A percentile compares a stretch with the other conserved stretches of the same genome.
Evolutionary conservation across 2,113 vertebrate genomes (phyloP).

Genomic region (Ivindomyrus marchei): DNA sequence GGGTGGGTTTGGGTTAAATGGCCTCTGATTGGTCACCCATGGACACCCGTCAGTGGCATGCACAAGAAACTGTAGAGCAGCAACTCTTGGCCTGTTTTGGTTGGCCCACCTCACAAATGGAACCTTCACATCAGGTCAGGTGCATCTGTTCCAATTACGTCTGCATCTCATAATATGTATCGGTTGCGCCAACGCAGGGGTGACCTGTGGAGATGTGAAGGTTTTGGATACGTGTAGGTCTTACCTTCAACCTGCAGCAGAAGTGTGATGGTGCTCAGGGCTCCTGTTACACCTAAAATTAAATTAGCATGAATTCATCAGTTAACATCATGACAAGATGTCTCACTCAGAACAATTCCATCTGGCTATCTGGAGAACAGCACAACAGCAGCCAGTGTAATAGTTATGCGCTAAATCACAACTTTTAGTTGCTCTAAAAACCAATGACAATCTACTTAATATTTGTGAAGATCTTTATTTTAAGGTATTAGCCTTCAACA

Average conservation of each 20-base stretch:
- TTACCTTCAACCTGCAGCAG: conserved; percentile 36
- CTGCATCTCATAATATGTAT: conserved; percentile 53
- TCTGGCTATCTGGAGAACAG: not conserved
- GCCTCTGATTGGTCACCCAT: not conserved
- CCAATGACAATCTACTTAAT: not conserved
- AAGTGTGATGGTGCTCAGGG: conserved; percentile 9
- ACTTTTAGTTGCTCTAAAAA: not conserved
- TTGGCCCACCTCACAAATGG: not conserved
- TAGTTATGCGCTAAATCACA: not conserved
- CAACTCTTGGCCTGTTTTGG: not conserved
- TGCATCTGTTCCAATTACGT: conserved; percentile 52
- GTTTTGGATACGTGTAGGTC: conserved; percentile 26
- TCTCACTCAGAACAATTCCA: not conserved
- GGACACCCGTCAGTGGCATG: not conserved
- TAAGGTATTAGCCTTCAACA: not conserved
- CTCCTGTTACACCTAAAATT: not conserved
- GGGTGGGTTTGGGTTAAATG: not conserved
- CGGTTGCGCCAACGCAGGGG: conserved; percentile 46
- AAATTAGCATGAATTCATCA: conserved; percentile 32
- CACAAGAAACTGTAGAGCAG: not conserved
- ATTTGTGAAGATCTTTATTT: not conserved
- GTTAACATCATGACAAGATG: not conserved
- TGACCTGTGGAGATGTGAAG: conserved; percentile 44
- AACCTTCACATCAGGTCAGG: conserved; percentile 40
- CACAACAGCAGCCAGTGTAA: not conserved